Evolutionary conservation across 2,797 vertebrate genomes (phyloP), one percentile per base, ranked within the genome.

Genomic region (Lepus townsendii): DNA sequence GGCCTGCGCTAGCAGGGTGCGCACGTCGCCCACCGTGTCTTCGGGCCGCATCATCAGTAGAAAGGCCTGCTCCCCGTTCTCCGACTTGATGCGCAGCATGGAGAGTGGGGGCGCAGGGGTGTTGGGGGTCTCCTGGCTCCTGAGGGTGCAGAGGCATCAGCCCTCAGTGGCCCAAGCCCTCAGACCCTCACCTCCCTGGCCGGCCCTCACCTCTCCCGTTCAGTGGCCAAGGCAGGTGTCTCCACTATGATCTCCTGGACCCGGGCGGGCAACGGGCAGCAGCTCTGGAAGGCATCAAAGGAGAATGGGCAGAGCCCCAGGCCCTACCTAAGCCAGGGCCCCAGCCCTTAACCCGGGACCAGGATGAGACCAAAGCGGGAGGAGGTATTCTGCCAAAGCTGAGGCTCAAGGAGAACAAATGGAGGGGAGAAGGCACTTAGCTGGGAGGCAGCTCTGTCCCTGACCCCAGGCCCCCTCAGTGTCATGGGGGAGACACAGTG

Each of bases 11-110:
- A 99, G 98, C 90, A 98, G 98, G 35, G 63, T 91, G 10, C 99
- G 98, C 96, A 99, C 98, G 11, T 99, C 98, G 22, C 99, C 98
- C 0, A 99, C 95, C 1, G 99, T 99, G 87, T 99, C 99, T 0
- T 98, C 98, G 27, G 94, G 96, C 50, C 85, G 88, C 99, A 99
- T 99, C 97, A 97, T 99, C 47, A 99, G 17, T 0, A 99, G 9
- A 63, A 99, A 99, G 0, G 96, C 98, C 35, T 97, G 97, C 90
- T 98, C 98, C 16, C 99, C 99, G 0, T 99, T 98, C 97, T 99
- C 99, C 0, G 99, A 99, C 94, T 97, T 99, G 96, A 99, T 91
- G 47, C 99, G 98, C 78, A 99, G 94, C 92, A n/a, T 94, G 88
- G 88, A 93, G 98, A 0, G 98, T 97, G 72, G 98, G 97, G 90